Evolutionary conservation across 1,140 invertebrate genomes (phyloP).

Genomic region (Aphis gossypii): DNA sequence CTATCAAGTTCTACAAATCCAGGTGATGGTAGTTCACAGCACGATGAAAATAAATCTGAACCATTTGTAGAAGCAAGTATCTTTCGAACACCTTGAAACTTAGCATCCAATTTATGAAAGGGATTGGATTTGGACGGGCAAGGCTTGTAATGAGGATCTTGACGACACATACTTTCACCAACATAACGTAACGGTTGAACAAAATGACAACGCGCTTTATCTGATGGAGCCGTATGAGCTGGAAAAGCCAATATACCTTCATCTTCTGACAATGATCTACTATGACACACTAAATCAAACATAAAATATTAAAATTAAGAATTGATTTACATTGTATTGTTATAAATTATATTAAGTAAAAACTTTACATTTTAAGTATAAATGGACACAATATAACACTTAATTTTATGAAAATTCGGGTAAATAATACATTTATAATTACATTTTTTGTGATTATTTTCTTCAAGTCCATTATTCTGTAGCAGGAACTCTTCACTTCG

Average conservation of each 20-base stretch:
- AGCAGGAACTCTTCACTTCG: constrained; percentile 59
- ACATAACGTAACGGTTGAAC: constrained; percentile 69
- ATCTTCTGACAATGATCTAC: constrained; percentile 76
- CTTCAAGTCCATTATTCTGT: constrained; percentile 32
- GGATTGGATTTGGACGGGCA: constrained; percentile 70
- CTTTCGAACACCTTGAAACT: constrained; percentile 77
- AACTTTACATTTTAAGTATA: background rate
- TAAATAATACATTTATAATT: constrained; percentile 60
- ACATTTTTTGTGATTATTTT: constrained; percentile 60
- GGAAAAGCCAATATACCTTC: constrained; percentile 68
- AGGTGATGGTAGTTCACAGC: constrained; percentile 76
- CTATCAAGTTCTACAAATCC: constrained; percentile 49
- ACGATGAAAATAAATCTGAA: constrained; percentile 74
- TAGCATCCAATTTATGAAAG: constrained; percentile 71
- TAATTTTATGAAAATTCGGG: too few relatives aligned
- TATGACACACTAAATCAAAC: constrained; percentile 68
- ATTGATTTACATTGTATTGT: background rate
- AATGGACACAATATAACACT: too few relatives aligned
- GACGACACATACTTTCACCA: constrained; percentile 79
- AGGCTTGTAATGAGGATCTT: constrained; percentile 78
- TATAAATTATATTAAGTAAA: background rate
- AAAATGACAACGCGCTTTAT: constrained; percentile 77
- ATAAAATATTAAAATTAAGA: constrained; percentile 32
- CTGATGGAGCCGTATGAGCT: constrained; percentile 69
- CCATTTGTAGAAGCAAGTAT: constrained; percentile 69